Conservation (phyloP, 2,113 vertebrate species). For the Channa argus region DNA sequence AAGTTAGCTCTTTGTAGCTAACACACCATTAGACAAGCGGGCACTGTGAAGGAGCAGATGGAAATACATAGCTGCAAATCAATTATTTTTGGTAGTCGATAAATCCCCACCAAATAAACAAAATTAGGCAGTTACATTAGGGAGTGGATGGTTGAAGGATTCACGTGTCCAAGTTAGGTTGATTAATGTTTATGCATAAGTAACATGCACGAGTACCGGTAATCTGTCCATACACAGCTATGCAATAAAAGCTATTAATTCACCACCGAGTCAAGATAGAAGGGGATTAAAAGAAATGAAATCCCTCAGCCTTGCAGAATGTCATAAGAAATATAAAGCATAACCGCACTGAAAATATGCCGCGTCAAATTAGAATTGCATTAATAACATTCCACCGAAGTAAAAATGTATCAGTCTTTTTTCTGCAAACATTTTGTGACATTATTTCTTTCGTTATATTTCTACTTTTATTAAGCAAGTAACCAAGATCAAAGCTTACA, state of each 20-base stretch:
- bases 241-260: neutral
- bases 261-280: neutral
- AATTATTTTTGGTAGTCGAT: neutral
- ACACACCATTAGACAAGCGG: neutral
- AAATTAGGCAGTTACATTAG: neutral
- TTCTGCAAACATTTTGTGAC: no score
- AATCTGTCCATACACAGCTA: no score
- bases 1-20: neutral
- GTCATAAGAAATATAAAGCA: no score
- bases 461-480: no score
- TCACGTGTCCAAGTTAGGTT: neutral
- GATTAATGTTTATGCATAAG: neutral
- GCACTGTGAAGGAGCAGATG: no score
- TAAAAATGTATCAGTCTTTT: neutral
- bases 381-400: neutral
- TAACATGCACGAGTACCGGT: no score
- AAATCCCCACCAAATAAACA: neutral
- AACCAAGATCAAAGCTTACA: no score
- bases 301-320: neutral
- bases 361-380: no score
- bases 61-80: neutral
- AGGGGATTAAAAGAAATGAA: slow-evolving; percentile 1
- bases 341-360: no score
- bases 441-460: no score
- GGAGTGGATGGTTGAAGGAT: neutral